Base-by-base conservation (phyloP, 2,113 vertebrate species). In the Prunella fulvescens region DNA sequence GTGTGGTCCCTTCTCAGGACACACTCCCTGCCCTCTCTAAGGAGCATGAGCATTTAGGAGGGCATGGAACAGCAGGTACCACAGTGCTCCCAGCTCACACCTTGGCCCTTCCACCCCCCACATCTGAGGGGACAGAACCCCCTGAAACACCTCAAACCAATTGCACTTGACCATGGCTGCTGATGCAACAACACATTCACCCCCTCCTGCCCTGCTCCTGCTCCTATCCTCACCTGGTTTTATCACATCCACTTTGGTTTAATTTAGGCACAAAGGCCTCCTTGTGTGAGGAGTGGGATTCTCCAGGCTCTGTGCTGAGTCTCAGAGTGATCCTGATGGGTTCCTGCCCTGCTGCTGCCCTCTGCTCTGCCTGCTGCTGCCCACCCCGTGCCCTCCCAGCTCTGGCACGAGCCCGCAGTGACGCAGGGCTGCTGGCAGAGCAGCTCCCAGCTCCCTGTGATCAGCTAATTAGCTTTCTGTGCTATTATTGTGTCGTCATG, bases 401-500 rank as follows among this genome's bases (percentile, higher is more conserved):
- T 17, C 90, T 84, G 94, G 51, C 51, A 29, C 6, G 47, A 64
- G 93, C 76, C 58, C 44, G n/a, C 57, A 91, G 92, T 35, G 96
- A 95, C 8, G 81, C 94, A 74, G 25, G 33, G 86, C 93, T 94
- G 96, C 96, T 95, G 96, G 96, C 97, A 96, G 95, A 95, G 95
- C 93, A 35, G 85, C 97, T 96, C 92, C 33, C 92, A 19, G 96
- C 97, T 97, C 95, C 94, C 97, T 78, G 31, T 83, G 89, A 95
- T 93, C 95, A 96, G 97, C 95, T 97, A 97, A 97, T 98, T 97
- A 97, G 97, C 95, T 97, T 92, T 96, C 96, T 66, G 90, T 40
- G 95, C 97, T 98, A 98, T 95, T 95, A 97, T 96, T 94, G 86
- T 84, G 96, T 97, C 97, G 96, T 97, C 97, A 98, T 97, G 97